Conservation (phyloP, 1,140 invertebrate genomes). For the Lysiphlebus fabarum region DNA sequence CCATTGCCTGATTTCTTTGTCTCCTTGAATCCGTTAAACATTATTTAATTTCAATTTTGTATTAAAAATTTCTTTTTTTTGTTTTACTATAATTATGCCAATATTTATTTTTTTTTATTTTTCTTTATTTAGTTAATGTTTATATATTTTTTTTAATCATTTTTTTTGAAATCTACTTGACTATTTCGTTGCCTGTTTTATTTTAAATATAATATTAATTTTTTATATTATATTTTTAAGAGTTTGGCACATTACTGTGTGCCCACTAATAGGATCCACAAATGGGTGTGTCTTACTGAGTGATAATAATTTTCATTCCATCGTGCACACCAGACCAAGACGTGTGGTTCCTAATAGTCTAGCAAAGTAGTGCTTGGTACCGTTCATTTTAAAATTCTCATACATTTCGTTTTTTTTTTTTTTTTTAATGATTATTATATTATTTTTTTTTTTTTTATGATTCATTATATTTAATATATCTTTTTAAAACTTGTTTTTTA, state of each 20-base stretch:
- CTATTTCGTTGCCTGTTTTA: slow-evolving; percentile 8
- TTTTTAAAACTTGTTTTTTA: too few species aligned
- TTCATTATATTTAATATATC: too few species aligned
- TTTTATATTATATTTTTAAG: background rate
- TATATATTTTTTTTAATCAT: background rate
- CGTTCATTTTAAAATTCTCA: slow-evolving; percentile 21
- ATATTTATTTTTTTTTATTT: slow-evolving; percentile 4
- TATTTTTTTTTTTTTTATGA: too few species aligned
- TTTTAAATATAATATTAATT: background rate
- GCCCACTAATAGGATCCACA: slow-evolving; percentile 9
- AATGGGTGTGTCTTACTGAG: slow-evolving; percentile 13
- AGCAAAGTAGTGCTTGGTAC: slow-evolving; percentile 24
- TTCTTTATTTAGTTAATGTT: background rate
- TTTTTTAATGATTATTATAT: too few species aligned
- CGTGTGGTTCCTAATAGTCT: background rate
- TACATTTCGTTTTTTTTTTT: too few species aligned
- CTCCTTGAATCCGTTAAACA: background rate
- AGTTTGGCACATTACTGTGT: slow-evolving; percentile 19
- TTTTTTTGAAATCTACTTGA: slow-evolving; percentile 7
- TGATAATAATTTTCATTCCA: slow-evolving; percentile 7
- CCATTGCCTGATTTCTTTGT: background rate
- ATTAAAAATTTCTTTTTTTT: too few species aligned
- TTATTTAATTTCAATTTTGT: too few species aligned
- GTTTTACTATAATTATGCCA: background rate
- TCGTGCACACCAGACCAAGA: background rate